Conservation (phyloP, 2,888 invertebrate species). For the Cybosia mesomella region DNA sequence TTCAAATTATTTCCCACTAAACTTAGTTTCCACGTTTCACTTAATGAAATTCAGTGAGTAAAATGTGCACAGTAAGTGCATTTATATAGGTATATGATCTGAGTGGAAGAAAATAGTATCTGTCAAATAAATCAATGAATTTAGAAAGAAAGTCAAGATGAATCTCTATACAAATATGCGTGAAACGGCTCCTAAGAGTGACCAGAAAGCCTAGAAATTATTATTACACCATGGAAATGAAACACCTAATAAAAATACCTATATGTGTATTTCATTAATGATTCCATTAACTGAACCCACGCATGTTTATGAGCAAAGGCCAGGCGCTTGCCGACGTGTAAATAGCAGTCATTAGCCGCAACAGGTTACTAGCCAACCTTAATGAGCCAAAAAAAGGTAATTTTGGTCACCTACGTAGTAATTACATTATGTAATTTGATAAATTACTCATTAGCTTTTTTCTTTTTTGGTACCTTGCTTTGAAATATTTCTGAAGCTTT, state of each 20-base stretch:
- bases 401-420: background rate
- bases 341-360: conserved; percentile 15
- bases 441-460: background rate
- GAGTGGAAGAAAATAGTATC: background rate
- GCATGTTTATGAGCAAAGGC: background rate
- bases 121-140: background rate
- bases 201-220: background rate
- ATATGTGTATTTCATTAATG: background rate
- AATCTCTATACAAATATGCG: background rate
- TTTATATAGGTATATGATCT: too few species aligned
- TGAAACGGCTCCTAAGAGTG: background rate
- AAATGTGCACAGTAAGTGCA: too few species aligned
- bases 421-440: background rate
- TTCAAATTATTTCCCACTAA: too few species aligned
- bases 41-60: too few species aligned
- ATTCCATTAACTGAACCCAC: background rate
- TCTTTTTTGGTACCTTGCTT: background rate
- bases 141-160: background rate
- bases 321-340: background rate
- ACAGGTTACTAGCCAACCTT: conserved; percentile 7
- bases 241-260: conserved; percentile 2
- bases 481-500: background rate
- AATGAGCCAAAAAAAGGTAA: background rate
- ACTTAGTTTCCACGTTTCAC: too few species aligned
- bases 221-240: conserved; percentile 1